Evolutionary conservation across 2,113 vertebrate genomes (phyloP), one percentile per base, ranked within the genome.

Genomic region (Tringa solitaria): DNA sequence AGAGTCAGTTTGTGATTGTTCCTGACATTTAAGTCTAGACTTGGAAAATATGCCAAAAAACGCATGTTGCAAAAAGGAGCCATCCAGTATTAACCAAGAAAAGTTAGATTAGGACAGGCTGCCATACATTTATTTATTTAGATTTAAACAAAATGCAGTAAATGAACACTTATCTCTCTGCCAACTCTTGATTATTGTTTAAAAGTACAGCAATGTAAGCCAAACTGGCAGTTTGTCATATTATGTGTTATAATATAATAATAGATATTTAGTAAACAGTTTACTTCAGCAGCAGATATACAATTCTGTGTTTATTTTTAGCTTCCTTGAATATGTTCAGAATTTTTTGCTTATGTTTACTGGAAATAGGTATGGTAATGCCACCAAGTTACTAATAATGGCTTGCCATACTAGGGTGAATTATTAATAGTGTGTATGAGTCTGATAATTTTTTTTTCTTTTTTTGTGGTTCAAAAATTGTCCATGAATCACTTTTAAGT

Each of bases 281-380:
- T 97, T 95, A 97, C 93, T 87, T 89, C 11, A 54, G 59, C 73
- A 39, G 53, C 81, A 88, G 92, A 72, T 94, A 83, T 89, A 93
- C 28, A 96, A 82, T 92, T 97, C 91, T 94, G 4, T 95, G 76
- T 96, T 95, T 95, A 95, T 96, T 97, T 96, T 96, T 94, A 96
- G 76, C 80, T 82, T 96, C 95, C 83, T 69, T 35, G 2, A 59
- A 60, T 92, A 61, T 84, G 73, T 91, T 83, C 53, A 94, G 92
- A 70, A 91, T 94, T 93, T 95, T 91, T 94, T 92, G 63, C 12
- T 95, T 51, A 64, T 53, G 5, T 85, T 96, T 96, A 87, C 87
- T 96, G 76, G 92, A 96, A 90, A 95, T 88, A 75, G 88, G 35
- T 67, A 81, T 90, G 95, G 67, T 77, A 96, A 94, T 73, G 82